Evolutionary conservation across 1,140 invertebrate genomes (phyloP), one percentile per base, ranked within the genome.

Genomic region (Meloidogyne chitwoodi): DNA sequence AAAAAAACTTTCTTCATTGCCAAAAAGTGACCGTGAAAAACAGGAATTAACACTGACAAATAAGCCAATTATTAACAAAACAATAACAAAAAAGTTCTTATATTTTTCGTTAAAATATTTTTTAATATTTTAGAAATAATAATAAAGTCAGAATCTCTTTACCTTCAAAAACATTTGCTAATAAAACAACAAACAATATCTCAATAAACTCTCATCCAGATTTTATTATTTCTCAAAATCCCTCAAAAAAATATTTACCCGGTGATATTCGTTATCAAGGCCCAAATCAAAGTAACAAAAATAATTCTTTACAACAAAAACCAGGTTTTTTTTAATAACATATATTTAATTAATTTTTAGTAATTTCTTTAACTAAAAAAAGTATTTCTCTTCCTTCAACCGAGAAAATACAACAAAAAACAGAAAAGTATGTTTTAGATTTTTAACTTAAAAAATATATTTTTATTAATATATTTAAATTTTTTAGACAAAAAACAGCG

Each of bases 241-340:
- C 70, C 5, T 63, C 83, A 48, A 83, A 66, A 66, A 41, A 78
- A 16, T 83, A 83, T 68, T 72, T 81, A 31, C 80, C 80, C 14
- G 80, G 80, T 26, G 80, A 81, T 62, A 69, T 81, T 26, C 81
- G 80, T n/a, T 82, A 82, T 77, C 83, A 83, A 26, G 68, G 41
- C n/a, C 29, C 64, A 41, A 29, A 68, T 4, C n/a, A 41, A 16
- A 27, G 26, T 48, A 24, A 75, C 6, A 48, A 75, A 24, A 26
- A 19, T 22, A 16, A 29, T 44, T 27, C 48, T 56, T 1, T 44
- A 44, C 48, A 56, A 56, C 48, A 56, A 56, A 56, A 56, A n/a
- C 48, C 12, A 56, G 19, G 48, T 56, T 56, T n/a, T 48, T 48
- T 48, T 48, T 48, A 56, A n/a, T 56, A n/a, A 56, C 0, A n/a